Base-by-base conservation (phyloP, 2,113 vertebrate genomes). In the Tragelaphus strepsiceros region DNA sequence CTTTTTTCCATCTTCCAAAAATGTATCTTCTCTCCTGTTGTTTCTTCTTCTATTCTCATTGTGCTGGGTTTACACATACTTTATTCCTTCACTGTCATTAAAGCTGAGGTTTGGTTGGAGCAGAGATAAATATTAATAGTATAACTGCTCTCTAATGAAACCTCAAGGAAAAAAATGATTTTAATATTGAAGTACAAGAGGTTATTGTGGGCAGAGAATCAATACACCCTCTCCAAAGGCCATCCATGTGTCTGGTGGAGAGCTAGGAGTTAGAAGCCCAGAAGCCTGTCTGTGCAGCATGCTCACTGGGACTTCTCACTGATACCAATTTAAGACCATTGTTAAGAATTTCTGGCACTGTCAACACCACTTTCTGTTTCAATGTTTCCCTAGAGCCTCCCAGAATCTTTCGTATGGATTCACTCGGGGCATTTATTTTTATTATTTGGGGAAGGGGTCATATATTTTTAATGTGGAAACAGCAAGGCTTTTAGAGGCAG, bases 401-500 rank as follows among this genome's bases (percentile, higher is more conserved):
- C 24, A 35, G 43, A 62, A 30, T 49, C 14, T 77, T 56, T 62
- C 43, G 21, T 78, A 2, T 58, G 81, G 86, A 56, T 83, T 87
- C 56, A 32, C 21, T 58, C 77, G 39, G 39, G 32, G 35, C 24
- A 86, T 90, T 97, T 95, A 74, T 54, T 86, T 80, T 49, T 32
- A 80, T 51, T 32, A 51, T 51, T 19, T 11, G 78, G 78, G 78
- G 22, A 77, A 49, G 46, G 77, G 78, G 78, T 49, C 78, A 80
- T 32, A 6, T 80, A 51, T 80, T 89, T 81, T 94, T 80, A 51
- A 92, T 78, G 59, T 85, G 43, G 71, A 92, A 95, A 95, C 11
- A 85, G 39, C 15, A 59, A 21, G n/a, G 61, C 24, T 21, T 89
- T 89, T 67, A 87, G 71, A 67, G 92, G 53, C 14, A 88, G 56